phyloP scores from a whole-genome alignment of 2,113 vertebrate genomes.

The Sitta europaea region DNA sequence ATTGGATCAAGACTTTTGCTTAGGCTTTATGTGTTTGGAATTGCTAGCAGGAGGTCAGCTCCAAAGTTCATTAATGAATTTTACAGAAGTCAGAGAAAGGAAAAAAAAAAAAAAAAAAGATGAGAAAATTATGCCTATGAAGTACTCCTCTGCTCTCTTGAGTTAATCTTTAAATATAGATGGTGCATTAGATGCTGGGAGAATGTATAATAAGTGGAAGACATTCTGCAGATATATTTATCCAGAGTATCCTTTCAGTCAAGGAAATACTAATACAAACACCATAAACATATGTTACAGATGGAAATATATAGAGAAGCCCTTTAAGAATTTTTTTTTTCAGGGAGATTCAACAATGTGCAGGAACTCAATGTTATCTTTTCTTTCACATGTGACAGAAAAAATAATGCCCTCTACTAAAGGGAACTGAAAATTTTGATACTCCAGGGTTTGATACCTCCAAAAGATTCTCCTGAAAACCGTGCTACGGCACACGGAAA shows the following conservation, averaged over 20 bases:
- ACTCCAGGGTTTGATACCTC: background rate
- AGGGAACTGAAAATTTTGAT: background rate
- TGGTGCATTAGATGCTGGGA: background rate
- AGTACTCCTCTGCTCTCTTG: background rate
- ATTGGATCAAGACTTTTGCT: background rate
- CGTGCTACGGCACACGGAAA: background rate
- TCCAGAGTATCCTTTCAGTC: background rate
- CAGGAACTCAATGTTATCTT: background rate
- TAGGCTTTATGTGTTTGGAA: background rate
- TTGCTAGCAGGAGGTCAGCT: background rate
- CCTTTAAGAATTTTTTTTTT: background rate
- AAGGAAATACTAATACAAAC: background rate
- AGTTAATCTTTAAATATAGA: background rate
- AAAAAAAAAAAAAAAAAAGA: background rate
- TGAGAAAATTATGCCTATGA: background rate
- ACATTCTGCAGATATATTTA: background rate
- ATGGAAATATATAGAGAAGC: background rate
- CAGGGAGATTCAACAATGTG: background rate
- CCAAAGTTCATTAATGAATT: background rate
- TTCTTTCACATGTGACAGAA: background rate
- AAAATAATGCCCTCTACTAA: background rate
- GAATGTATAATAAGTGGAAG: background rate
- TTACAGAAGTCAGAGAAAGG: background rate
- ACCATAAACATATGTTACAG: background rate
- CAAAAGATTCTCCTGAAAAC: background rate